Conservation (phyloP, 1,140 invertebrate genomes). For the Amphibalanus amphitrite region DNA sequence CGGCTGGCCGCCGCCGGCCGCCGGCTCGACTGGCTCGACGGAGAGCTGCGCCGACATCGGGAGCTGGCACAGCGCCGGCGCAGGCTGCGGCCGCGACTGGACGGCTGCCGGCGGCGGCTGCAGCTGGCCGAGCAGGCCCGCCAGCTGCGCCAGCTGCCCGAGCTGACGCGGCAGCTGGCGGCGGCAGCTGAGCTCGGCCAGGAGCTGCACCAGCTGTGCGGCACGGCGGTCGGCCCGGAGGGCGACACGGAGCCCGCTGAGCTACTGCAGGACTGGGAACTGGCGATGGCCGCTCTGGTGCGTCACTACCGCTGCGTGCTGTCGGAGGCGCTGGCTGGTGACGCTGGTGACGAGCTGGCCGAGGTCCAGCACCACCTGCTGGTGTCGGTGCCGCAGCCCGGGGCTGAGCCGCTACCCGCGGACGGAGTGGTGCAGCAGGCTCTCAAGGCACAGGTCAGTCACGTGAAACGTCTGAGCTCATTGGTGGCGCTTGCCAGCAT, state of each 20-base stretch:
- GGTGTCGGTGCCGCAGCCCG: not conserved
- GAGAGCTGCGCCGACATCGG: not conserved
- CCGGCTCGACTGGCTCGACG: not conserved
- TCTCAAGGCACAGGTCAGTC: not conserved
- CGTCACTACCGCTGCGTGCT: not conserved
- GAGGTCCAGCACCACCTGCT: not conserved
- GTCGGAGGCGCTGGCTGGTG: not conserved
- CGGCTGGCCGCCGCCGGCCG: not conserved
- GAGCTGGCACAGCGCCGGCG: too few relatives aligned
- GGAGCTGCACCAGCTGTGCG: not conserved
- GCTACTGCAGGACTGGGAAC: not conserved
- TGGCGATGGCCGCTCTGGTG: not conserved
- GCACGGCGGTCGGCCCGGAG: constrained; percentile 15
- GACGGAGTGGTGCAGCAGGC: not conserved
- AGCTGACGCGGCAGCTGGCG: not conserved
- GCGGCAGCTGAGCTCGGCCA: not conserved
- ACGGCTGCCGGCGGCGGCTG: not conserved
- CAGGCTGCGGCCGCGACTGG: not conserved
- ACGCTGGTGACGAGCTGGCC: not conserved
- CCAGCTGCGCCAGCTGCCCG: not conserved
- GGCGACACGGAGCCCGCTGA: not conserved
- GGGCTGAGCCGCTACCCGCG: too few relatives aligned
- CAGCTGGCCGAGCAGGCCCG: not conserved
- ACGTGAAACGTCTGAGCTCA: too few relatives aligned
- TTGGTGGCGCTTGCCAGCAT: too few relatives aligned